phyloP scores from a whole-genome alignment of 2,113 vertebrate genomes.

The Salvelinus sp. region DNA sequence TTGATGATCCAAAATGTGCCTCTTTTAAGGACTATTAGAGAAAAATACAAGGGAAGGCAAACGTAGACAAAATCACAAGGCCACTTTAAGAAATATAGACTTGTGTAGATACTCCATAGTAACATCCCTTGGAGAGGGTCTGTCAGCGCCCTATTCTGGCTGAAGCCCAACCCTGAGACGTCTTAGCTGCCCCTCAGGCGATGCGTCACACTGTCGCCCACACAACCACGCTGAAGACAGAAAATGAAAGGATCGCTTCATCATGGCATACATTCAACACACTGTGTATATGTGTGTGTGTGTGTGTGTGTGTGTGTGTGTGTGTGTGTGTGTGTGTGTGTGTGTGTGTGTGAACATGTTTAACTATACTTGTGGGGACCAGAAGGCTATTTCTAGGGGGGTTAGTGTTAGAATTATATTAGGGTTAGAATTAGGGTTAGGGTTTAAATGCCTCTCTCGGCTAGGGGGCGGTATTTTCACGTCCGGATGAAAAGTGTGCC shows the following conservation, averaged over 20 bases:
- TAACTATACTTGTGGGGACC: neutral
- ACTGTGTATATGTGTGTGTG: slow-evolving; percentile 12
- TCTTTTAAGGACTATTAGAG: neutral
- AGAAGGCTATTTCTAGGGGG: no score
- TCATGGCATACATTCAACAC: slow-evolving; percentile 26
- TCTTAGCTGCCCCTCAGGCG: slow-evolving; percentile 31
- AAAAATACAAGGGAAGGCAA: neutral
- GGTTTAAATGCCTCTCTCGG: no score
- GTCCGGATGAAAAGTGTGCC: no score
- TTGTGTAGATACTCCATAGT: neutral
- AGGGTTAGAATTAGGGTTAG: no score
- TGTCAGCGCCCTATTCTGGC: slow-evolving; percentile 10
- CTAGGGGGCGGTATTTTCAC: no score
- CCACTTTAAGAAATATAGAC: neutral
- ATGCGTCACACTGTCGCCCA: slow-evolving; percentile 36
- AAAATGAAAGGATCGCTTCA: slow-evolving; percentile 27
- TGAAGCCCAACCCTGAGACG: slow-evolving; percentile 37
- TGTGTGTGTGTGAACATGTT: neutral
- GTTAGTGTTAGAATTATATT: no score
- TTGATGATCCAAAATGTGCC: neutral
- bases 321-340: no score
- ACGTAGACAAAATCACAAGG: neutral
- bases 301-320: no score
- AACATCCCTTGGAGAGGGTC: neutral
- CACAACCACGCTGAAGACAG: neutral